Percentiles rank a stretch among this genome's conserved stretches.
phyloP scores from a whole-genome alignment of 2,113 vertebrate genomes.

The Microcebus lehilahytsara region DNA sequence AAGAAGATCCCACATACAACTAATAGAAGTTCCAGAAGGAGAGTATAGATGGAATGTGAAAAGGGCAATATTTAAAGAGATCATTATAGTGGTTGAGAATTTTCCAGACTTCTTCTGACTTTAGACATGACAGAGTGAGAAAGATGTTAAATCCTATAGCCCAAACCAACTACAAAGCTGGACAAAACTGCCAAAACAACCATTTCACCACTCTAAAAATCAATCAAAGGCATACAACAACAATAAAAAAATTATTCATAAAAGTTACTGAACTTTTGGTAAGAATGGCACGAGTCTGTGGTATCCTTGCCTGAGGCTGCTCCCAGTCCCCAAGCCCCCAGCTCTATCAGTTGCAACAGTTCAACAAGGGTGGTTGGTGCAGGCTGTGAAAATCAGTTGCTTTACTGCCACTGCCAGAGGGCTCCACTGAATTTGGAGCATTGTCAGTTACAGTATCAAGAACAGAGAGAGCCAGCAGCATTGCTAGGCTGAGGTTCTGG shows the following conservation, averaged over 20 bases:
- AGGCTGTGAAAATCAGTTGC: neutral
- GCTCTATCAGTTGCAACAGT: neutral
- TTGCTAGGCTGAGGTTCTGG: neutral
- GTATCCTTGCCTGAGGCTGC: neutral
- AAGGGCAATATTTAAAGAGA: neutral
- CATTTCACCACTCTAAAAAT: conserved; percentile 25
- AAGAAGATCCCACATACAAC: neutral
- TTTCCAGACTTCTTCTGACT: conserved; percentile 10
- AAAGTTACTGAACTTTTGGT: neutral
- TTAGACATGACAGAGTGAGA: neutral
- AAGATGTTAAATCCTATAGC: neutral
- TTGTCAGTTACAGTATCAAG: neutral
- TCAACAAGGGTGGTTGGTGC: neutral
- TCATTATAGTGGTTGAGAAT: neutral
- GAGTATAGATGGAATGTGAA: neutral
- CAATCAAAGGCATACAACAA: neutral
- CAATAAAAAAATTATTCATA: neutral
- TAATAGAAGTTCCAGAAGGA: neutral
- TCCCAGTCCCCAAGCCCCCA: neutral
- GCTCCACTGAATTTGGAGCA: neutral
- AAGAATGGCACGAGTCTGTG: neutral
- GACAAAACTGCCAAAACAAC: conserved; percentile 7
- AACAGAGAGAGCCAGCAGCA: neutral
- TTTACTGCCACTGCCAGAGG: neutral
- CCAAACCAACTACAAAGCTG: conserved; percentile 10